Evolutionary conservation across 2,113 vertebrate species (phyloP).

Genomic region (Columba janthina): DNA sequence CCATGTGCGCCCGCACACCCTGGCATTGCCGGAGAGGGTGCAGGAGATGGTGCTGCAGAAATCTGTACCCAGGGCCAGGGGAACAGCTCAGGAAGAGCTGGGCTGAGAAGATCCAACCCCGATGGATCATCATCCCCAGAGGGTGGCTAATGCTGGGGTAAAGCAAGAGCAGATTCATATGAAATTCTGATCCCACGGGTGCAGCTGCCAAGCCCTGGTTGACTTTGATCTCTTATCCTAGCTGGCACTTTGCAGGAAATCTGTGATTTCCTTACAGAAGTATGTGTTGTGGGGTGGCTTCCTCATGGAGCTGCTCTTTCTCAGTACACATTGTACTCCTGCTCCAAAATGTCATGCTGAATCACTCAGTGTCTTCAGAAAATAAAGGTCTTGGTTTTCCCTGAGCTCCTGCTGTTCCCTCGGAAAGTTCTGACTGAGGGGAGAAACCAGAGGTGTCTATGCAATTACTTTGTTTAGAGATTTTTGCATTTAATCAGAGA

Average conservation of each 20-base stretch:
- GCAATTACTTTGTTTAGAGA: not conserved
- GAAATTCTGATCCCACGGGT: not conserved
- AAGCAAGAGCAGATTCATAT: fast-evolving
- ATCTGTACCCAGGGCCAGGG: fast-evolving
- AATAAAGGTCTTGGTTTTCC: not conserved
- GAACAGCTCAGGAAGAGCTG: not conserved
- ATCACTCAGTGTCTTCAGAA: not conserved
- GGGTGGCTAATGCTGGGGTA: not conserved
- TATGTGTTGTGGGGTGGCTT: not conserved
- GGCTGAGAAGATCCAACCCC: not conserved
- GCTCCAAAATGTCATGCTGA: not conserved
- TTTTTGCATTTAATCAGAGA: not conserved
- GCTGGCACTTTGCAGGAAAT: conserved; percentile 3
- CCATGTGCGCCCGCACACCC: fast-evolving
- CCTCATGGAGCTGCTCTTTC: not conserved
- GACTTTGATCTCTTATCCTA: not conserved
- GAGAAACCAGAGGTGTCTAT: not conserved
- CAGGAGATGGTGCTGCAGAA: not conserved
- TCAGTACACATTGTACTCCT: not conserved
- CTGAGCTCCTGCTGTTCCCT: not conserved
- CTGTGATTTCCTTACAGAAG: not conserved
- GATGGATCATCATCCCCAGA: not conserved
- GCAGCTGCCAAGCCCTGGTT: not conserved
- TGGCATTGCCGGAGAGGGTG: not conserved
- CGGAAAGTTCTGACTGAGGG: not conserved